Conservation (phyloP, 1,140 invertebrate genomes). For the Ridgeia piscesae region DNA sequence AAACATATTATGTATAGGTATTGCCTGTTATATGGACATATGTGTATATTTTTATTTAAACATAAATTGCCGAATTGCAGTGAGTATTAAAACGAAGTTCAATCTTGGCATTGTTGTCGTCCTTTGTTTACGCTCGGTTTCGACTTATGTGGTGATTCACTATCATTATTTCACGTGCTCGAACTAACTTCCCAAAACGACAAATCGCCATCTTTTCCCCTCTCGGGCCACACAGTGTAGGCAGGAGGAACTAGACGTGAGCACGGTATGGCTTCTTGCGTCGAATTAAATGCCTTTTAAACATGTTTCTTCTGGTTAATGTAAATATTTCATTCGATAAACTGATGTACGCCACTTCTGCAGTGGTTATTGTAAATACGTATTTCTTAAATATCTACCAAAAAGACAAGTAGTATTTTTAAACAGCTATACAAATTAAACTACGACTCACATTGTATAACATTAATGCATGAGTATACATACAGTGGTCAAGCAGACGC, state of each 20-base stretch:
- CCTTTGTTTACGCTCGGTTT: neutral
- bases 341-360: neutral
- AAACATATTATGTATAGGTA: neutral
- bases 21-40: neutral
- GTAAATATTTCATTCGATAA: neutral
- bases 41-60: neutral
- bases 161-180: neutral
- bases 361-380: neutral
- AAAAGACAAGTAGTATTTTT: neutral
- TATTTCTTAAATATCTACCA: neutral
- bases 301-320: neutral
- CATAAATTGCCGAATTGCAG: neutral
- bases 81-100: neutral
- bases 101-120: neutral
- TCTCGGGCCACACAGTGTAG: too few species aligned
- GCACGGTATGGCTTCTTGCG: neutral
- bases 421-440: neutral
- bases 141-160: neutral
- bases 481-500: neutral
- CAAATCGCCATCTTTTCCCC: neutral
- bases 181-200: neutral
- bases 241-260: neutral
- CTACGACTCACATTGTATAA: neutral
- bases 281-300: neutral
- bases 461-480: neutral